Evolutionary conservation across 2,888 invertebrate genomes (phyloP).

Genomic region (Tachina fera): DNA sequence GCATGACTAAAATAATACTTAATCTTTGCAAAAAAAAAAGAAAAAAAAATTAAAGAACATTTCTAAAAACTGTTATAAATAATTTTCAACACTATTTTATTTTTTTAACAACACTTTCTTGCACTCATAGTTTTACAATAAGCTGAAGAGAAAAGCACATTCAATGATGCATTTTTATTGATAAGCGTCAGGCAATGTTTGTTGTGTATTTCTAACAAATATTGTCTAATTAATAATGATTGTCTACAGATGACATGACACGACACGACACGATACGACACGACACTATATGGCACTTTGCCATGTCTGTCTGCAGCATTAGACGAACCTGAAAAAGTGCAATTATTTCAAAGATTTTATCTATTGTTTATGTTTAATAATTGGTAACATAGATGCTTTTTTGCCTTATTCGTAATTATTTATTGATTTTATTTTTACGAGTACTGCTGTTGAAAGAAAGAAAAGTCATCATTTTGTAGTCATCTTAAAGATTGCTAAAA

Average conservation of each 20-base stretch:
- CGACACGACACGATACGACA: slow-evolving; percentile 30
- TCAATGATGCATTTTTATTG: slow-evolving; percentile 76
- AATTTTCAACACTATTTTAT: slow-evolving; percentile 55
- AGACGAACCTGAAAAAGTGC: slow-evolving; percentile 48
- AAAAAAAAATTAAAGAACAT: slow-evolving; percentile 53
- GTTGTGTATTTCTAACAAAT: slow-evolving; percentile 74
- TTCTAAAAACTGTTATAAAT: slow-evolving; percentile 68
- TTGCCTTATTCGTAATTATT: slow-evolving; percentile 9
- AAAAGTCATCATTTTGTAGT: slow-evolving; percentile 8
- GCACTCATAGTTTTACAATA: background rate
- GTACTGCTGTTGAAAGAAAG: background rate
- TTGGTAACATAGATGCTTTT: slow-evolving; percentile 51
- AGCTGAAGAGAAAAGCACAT: slow-evolving; percentile 14
- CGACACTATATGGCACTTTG: slow-evolving; percentile 26
- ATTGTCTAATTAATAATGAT: slow-evolving; percentile 80
- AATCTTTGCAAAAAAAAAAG: slow-evolving; percentile 47
- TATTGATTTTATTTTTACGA: slow-evolving; percentile 10
- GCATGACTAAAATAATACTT: slow-evolving; percentile 70
- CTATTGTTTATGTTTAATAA: slow-evolving; percentile 65
- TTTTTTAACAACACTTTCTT: slow-evolving; percentile 15
- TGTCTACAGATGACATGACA: slow-evolving; percentile 75
- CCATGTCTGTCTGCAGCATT: background rate
- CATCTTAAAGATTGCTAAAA: background rate
- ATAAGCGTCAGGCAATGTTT: slow-evolving; percentile 78
- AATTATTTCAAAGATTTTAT: slow-evolving; percentile 59